Evolutionary conservation across 2,113 vertebrate species (phyloP), one percentile per base, ranked within the genome.

Genomic region (Chaetops frenatus): DNA sequence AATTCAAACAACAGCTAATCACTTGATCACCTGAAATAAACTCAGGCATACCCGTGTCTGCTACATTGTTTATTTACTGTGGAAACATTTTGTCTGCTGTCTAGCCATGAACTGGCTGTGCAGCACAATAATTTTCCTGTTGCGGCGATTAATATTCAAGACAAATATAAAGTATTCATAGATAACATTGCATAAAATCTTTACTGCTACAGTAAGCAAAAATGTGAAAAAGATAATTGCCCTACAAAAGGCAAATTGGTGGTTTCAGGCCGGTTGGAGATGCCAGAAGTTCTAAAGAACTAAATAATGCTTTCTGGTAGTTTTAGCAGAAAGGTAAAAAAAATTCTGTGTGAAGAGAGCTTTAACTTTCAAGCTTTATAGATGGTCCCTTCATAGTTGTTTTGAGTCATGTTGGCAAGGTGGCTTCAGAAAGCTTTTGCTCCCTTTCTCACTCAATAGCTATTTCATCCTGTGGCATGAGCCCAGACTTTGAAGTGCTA

Each of bases 391-490:
- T 95, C 85, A 92, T 90, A 88, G 90, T 72, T 95, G 58, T 79
- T 96, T 95, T 74, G 93, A 90, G 87, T 94, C 85, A 22, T 88
- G 64, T 53, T 96, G 95, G 94, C 92, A 96, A 83, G 44, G 71
- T 90, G 71, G 78, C 76, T 89, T 82, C 74, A 91, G 89, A 95
- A 95, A 78, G 69, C 91, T 84, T 85, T 95, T 94, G n/a, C 93
- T 95, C 70, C 42, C 57, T 85, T 87, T 94, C 90, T 85, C 85
- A 90, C 71, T 95, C 92, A 92, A 93, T 94, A 92, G 81, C 56
- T 94, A 83, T 95, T 96, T 97, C 81, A 80, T 92, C 82, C 85
- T 71, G 64, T 91, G 58, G 90, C 90, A 94, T 0, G 0, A 96
- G 51, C 76, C 90, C 85, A 95, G 71, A 62, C 85, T 94, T 93